phyloP scores from a whole-genome alignment of 2,888 invertebrate species.

The Chrysina gloriosa region DNA sequence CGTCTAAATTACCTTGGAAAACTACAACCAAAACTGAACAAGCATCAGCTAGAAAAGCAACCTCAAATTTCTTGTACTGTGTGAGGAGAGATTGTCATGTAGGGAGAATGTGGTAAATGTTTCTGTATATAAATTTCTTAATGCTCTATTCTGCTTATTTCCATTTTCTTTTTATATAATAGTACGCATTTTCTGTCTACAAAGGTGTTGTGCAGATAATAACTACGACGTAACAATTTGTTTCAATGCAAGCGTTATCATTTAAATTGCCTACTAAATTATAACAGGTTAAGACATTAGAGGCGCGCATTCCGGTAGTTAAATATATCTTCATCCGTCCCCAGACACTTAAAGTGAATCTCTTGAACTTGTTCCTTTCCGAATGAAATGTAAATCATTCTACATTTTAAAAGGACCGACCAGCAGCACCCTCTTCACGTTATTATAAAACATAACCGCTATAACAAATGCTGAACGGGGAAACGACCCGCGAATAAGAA shows the following conservation, averaged over 20 bases:
- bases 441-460: constrained; percentile 16
- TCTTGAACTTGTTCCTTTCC: constrained; percentile 24
- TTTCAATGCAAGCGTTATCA: neutral
- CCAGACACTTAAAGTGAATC: constrained; percentile 30
- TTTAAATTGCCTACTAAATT: constrained; percentile 26
- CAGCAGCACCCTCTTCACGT: constrained; percentile 1
- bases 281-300: constrained; percentile 12
- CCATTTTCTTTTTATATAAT: neutral
- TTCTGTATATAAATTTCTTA: too few species aligned
- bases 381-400: constrained; percentile 54
- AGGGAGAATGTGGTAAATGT: too few species aligned
- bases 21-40: too few species aligned
- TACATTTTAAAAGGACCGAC: constrained; percentile 20
- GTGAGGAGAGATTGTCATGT: too few species aligned
- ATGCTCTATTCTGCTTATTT: neutral
- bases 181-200: neutral
- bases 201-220: neutral
- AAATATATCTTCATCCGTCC: constrained; percentile 32
- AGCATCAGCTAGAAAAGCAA: too few species aligned
- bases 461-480: constrained; percentile 7
- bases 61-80: too few species aligned
- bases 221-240: constrained; percentile 20
- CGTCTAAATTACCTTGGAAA: too few species aligned
- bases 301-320: constrained; percentile 2
- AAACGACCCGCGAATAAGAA: constrained; percentile 34